Conservation (phyloP, 1,140 invertebrate species). For the Pogonomyrmex barbatus region DNA sequence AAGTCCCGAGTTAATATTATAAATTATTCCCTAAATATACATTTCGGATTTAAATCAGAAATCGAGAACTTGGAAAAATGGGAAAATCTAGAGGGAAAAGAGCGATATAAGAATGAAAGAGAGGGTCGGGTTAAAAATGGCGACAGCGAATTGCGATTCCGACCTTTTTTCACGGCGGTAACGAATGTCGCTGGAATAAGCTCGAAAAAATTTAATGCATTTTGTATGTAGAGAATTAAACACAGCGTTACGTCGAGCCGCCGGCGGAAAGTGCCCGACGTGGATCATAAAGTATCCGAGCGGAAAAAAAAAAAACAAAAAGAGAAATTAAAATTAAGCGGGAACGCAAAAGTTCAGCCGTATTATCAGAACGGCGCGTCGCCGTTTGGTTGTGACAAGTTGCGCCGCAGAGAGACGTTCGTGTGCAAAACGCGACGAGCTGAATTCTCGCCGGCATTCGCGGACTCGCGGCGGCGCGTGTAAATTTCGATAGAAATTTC, state of each 20-base stretch:
- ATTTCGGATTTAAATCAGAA: background rate
- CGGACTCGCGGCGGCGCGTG: conserved; percentile 18
- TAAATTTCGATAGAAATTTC: conserved; percentile 54
- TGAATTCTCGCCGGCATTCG: conserved; percentile 26
- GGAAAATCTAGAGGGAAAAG: background rate
- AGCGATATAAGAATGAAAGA: background rate
- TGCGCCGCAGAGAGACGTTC: background rate
- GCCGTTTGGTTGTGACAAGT: conserved; percentile 46
- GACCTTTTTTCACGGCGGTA: conserved; percentile 29
- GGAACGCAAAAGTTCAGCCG: conserved; percentile 28
- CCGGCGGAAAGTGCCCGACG: background rate
- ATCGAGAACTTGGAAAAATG: conserved; percentile 1
- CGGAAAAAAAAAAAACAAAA: background rate
- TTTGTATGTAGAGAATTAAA: conserved; percentile 49
- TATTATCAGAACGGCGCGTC: conserved; percentile 45
- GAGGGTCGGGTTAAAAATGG: conserved; percentile 3
- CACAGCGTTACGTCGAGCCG: background rate
- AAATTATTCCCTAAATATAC: background rate
- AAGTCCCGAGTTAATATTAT: background rate
- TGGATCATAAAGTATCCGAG: conserved; percentile 17
- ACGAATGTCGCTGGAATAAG: conserved; percentile 17
- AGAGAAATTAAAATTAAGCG: conserved; percentile 1
- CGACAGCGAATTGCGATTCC: conserved; percentile 16
- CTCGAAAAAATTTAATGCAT: conserved; percentile 39
- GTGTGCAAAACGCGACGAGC: conserved; percentile 39